Evolutionary conservation across 1,140 invertebrate genomes (phyloP), one percentile per base, ranked within the genome.

Genomic region (Aphelinus atriplicis): DNA sequence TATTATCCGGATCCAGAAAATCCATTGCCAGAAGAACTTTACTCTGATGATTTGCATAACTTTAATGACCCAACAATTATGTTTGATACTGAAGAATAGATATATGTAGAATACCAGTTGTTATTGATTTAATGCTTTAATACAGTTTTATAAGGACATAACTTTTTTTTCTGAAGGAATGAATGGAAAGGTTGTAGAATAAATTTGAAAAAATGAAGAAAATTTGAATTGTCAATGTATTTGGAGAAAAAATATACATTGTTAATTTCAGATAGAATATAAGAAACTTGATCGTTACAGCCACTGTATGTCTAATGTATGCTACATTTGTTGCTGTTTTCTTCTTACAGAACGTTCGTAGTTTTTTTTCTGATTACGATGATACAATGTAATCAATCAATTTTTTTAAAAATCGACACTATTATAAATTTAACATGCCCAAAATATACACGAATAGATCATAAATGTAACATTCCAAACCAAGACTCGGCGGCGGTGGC

Each of bases 41-140:
- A 90, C 86, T 90, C 91, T 83, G 90, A 94, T 62, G 86, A 91
- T 46, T 79, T 96, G 47, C 94, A 95, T 87, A 82, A 81, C 6
- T 96, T 95, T 86, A 86, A 87, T 60, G 89, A 91, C 51, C 90
- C 91, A 53, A 92, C 94, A 7, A 92, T 96, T 79, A 85, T 87
- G 62, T 95, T 89, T 87, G 86, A 91, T 83, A 90, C 91, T 80
- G 88, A 89, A 77, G 84, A 68, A 74, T 75, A 76, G 72, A 63
- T 57, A 43, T 42, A 56, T 68, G 26, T 56, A 68, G 56, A 58
- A 42, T 62, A 26, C 26, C 26, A 26, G 26, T 26, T 26, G 26
- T 57, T 73, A 43, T 62, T 74, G n/a, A 47, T 9, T 4, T 55
- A 61, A 47, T 57, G 10, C 68, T 58, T 65, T 72, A 56, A 71